Evolutionary conservation across 2,113 vertebrate species (phyloP), one percentile per base, ranked within the genome.

Genomic region (Laticauda laticaudata): DNA sequence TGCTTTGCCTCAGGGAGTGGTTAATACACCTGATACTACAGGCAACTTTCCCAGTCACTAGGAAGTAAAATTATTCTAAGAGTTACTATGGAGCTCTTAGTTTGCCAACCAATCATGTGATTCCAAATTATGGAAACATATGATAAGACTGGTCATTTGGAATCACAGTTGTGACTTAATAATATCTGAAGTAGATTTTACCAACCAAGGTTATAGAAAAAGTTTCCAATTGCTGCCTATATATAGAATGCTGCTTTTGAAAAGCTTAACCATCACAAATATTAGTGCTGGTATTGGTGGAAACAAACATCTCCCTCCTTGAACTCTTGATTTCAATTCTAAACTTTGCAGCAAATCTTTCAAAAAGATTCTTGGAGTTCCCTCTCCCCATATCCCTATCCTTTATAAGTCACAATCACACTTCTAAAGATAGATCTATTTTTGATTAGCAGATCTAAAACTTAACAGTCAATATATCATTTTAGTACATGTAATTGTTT

Each of bases 401-500:
- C 5, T 45, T 89, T 7, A 64, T 6, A 21, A 26, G 5, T 48
- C 51, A 43, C 87, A 89, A 51, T 75, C 43, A 43, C 9, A 21
- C 54, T 92, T 89, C 12, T 53, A 69, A 81, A 26, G 89, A 92
- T 57, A 90, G 89, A 93, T 45, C 92, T 91, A 26, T 69, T 53
- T 45, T 95, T 93, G 92, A 87, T 89, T 57, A 51, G 91, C 59
- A 92, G 0, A 94, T 93, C 88, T 93, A 55, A 81, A 59, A 90
- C 64, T 0, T 48, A 90, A 75, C 75, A 92, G 34, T 45, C 26
- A 0, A 0, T 81, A 4, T 34, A 90, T 91, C 93, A 90, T 87
- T 93, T 95, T 93, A 89, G 90, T 91, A 81, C 61, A 94, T 39
- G 53, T 87, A 94, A 88, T 91, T 93, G 20, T 53, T 87, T 45